Evolutionary conservation across 2,888 invertebrate species (phyloP).

Genomic region (Phytoseiulus persimilis): DNA sequence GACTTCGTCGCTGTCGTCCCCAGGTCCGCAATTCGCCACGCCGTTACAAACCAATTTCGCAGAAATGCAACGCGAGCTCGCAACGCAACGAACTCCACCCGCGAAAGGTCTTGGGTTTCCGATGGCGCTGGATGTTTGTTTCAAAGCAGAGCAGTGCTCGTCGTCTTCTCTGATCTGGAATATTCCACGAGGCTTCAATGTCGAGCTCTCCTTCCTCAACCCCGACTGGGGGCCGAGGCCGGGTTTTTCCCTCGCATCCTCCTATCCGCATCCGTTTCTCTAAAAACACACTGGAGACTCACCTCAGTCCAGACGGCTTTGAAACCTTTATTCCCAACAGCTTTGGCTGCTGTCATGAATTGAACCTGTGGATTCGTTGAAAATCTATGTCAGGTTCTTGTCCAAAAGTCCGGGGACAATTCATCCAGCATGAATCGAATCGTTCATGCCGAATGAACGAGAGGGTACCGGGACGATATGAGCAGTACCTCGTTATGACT

Average conservation of each 20-base stretch:
- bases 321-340: conserved; percentile 86
- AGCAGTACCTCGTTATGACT: too few relatives aligned
- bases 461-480: too few relatives aligned
- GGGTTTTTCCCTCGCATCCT: not conserved
- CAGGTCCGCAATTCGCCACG: conserved; percentile 73
- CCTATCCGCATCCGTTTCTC: not conserved
- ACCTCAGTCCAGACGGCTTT: conserved; percentile 92
- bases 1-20: conserved; percentile 65
- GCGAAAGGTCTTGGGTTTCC: conserved; percentile 44
- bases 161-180: conserved; percentile 13
- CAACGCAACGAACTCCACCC: conserved; percentile 64
- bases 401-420: conserved; percentile 14
- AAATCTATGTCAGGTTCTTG: not conserved
- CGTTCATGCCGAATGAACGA: too few relatives aligned
- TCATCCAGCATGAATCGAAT: too few relatives aligned
- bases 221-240: not conserved
- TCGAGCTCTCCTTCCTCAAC: conserved; percentile 12
- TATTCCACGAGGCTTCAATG: not conserved
- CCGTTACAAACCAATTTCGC: conserved; percentile 67
- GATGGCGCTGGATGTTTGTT: not conserved
- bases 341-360: conserved; percentile 87
- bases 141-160: conserved; percentile 24
- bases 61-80: conserved; percentile 69
- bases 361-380: not conserved
- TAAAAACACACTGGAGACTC: conserved; percentile 47